Conservation (phyloP, 2,797 vertebrate species). For the Hippopotamyrus pictus region DNA sequence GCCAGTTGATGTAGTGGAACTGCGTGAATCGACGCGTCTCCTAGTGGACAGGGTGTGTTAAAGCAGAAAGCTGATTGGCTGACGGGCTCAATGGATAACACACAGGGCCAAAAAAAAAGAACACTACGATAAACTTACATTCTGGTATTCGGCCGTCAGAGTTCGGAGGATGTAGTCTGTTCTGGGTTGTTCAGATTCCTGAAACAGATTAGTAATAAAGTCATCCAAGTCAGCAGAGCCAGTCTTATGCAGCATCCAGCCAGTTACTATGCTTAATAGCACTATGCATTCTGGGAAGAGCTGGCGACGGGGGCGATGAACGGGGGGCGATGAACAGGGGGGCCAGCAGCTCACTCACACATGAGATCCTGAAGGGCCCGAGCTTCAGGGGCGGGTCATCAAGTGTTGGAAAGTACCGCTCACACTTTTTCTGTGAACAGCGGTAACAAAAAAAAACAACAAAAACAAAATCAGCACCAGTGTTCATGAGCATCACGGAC, state of each 20-base stretch:
- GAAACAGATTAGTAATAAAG: not conserved
- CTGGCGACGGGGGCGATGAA: not conserved
- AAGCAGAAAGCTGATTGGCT: not conserved
- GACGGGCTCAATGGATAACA: not conserved
- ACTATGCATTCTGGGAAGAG: not conserved
- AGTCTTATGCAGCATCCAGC: not conserved
- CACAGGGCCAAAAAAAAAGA: not conserved
- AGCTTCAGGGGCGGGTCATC: constrained; percentile 79
- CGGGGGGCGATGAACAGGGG: not conserved
- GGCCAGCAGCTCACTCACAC: constrained; percentile 69
- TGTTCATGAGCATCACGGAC: not conserved
- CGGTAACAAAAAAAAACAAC: constrained; percentile 28
- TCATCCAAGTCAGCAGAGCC: not conserved
- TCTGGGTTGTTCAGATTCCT: constrained; percentile 88
- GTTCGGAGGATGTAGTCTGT: constrained; percentile 89
- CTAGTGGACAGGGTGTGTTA: constrained; percentile 45
- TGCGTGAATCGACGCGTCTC: constrained; percentile 85
- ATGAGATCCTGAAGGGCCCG: constrained; percentile 88
- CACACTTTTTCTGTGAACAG: constrained; percentile 89
- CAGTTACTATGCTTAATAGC: not conserved
- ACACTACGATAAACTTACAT: constrained; percentile 61
- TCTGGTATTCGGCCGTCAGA: constrained; percentile 80
- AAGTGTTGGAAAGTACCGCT: constrained; percentile 82
- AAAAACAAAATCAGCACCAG: constrained; percentile 13
- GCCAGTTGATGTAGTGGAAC: constrained; percentile 98